Percentiles rank a stretch among this genome's conserved stretches.
Conservation (phyloP, 2,797 vertebrate species). For the Tiaroga cobitis region DNA sequence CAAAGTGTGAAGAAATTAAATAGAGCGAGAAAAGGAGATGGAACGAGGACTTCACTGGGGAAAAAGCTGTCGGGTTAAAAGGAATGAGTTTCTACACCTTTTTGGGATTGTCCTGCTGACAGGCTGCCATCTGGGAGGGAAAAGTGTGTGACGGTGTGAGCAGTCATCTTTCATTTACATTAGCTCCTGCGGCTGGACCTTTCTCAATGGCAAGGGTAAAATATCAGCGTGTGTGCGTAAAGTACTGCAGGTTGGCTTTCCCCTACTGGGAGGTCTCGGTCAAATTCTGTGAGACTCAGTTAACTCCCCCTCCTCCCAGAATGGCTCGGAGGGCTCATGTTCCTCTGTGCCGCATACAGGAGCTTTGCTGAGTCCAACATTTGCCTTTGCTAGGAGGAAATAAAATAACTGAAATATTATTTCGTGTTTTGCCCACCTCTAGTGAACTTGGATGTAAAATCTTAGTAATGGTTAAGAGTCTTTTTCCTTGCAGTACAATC, state of each 20-base stretch:
- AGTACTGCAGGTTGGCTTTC: slow-evolving; percentile 23
- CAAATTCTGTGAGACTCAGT: slow-evolving; percentile 32
- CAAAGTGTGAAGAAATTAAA: slow-evolving; percentile 15
- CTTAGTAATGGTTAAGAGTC: neutral
- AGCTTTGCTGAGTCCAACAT: slow-evolving; percentile 10
- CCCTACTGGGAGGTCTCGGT: slow-evolving; percentile 6
- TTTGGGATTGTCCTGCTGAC: slow-evolving; percentile 53
- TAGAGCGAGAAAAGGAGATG: slow-evolving; percentile 13
- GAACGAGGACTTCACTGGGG: slow-evolving; percentile 16
- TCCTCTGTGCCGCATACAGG: slow-evolving; percentile 16
- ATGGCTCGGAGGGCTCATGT: slow-evolving; percentile 31
- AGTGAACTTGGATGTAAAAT: neutral
- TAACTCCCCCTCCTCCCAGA: slow-evolving; percentile 8
- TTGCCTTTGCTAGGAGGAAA: slow-evolving; percentile 21
- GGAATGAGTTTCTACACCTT: slow-evolving; percentile 26
- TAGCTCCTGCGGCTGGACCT: slow-evolving; percentile 26
- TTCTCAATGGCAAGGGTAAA: slow-evolving; percentile 5
- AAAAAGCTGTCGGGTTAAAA: slow-evolving; percentile 17
- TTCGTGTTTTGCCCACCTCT: neutral
- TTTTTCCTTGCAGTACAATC: slow-evolving; percentile 77
- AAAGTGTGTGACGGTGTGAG: slow-evolving; percentile 39
- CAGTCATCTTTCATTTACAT: slow-evolving; percentile 40
- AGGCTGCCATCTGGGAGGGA: slow-evolving; percentile 32
- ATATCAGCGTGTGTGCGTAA: slow-evolving; percentile 19
- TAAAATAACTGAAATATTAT: too few species aligned